Percentiles rank a stretch among this genome's conserved stretches.
These are phyloP conservation scores for Petaurus breviceps DNA, from an alignment of 2,113 vertebrate species.

Conservation along the genomic window DNA sequence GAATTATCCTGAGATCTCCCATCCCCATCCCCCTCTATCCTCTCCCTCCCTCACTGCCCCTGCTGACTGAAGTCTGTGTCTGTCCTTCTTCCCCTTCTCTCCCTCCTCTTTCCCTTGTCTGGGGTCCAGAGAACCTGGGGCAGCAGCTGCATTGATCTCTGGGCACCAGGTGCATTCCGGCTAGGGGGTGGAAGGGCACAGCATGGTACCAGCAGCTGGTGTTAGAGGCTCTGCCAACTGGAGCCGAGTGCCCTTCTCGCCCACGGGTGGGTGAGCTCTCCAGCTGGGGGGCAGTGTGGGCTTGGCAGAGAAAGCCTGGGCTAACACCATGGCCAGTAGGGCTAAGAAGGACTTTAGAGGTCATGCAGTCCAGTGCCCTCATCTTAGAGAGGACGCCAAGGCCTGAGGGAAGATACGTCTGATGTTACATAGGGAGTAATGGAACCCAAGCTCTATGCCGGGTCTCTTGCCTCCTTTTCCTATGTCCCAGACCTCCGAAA, in stretches of 20 bases:
- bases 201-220: neutral
- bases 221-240: neutral
- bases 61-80: neutral
- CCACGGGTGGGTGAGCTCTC: neutral
- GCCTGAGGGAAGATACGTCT: neutral
- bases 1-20: neutral
- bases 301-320: neutral
- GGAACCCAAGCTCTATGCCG: neutral
- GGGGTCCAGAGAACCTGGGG: neutral
- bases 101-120: neutral
- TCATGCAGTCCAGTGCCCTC: neutral
- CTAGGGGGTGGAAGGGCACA: neutral
- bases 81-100: neutral
- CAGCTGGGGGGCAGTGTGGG: neutral
- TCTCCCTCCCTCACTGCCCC: no score
- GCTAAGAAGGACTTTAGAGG: neutral
- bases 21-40: neutral
- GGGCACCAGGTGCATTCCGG: neutral
- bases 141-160: neutral
- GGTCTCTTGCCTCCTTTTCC: neutral
- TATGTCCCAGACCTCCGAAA: neutral
- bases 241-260: neutral
- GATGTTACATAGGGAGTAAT: neutral
- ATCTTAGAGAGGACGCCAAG: neutral
- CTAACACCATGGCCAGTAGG: neutral